phyloP scores from a whole-genome alignment of 2,888 invertebrate species.

The Cremastobaeus sp. region DNA sequence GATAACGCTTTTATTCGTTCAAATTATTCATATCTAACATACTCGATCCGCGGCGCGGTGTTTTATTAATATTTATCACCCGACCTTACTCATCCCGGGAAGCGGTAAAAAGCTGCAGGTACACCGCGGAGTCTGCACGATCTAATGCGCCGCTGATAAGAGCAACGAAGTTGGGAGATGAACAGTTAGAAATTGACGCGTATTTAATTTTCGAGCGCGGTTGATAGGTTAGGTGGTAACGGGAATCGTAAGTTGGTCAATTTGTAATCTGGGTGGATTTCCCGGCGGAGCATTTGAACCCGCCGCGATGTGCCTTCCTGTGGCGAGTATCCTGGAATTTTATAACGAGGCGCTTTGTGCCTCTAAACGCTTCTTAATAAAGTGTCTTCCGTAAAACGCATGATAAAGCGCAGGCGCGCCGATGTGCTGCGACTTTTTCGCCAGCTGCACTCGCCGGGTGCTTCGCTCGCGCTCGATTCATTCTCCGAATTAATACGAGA shows the following conservation, averaged over 20 bases:
- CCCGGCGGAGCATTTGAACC: neutral
- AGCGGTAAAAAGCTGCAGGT: slow-evolving; percentile 27
- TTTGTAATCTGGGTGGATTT: slow-evolving; percentile 44
- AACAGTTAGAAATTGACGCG: slow-evolving; percentile 43
- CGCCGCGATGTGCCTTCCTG: neutral
- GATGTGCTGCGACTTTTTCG: too few relatives aligned
- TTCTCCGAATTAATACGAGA: too few relatives aligned
- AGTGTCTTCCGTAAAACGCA: too few relatives aligned
- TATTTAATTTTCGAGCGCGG: slow-evolving; percentile 33
- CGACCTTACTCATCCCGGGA: slow-evolving; percentile 20
- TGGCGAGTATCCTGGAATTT: neutral
- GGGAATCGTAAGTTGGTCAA: slow-evolving; percentile 29
- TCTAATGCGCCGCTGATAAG: slow-evolving; percentile 42
- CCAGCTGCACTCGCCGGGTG: too few relatives aligned
- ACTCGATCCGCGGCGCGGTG: slow-evolving; percentile 1
- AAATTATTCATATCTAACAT: slow-evolving; percentile 55
- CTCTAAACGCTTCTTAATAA: too few relatives aligned
- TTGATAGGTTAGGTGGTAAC: slow-evolving; percentile 34
- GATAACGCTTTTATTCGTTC: slow-evolving; percentile 57
- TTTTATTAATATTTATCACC: slow-evolving; percentile 47
- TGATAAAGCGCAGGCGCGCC: too few relatives aligned
- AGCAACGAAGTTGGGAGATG: slow-evolving; percentile 11
- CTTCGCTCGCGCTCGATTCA: too few relatives aligned
- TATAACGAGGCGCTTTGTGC: neutral
- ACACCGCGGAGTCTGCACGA: slow-evolving; percentile 25